Evolutionary conservation across 2,113 vertebrate genomes (phyloP).

Genomic region (Centropus unirufus): DNA sequence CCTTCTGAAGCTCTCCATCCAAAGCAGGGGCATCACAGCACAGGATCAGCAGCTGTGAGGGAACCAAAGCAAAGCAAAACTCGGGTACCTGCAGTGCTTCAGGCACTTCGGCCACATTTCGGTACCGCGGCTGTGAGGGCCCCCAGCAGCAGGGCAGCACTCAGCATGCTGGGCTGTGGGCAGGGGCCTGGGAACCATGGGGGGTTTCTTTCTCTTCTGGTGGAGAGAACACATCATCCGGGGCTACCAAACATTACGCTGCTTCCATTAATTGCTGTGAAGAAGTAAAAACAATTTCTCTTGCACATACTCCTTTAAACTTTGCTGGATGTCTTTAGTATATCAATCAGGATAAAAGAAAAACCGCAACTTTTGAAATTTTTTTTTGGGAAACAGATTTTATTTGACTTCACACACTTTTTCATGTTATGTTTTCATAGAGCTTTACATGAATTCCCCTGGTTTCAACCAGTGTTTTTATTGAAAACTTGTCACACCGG

Average conservation of each 20-base stretch:
- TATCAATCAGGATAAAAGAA: not conserved
- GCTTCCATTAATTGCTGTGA: not conserved
- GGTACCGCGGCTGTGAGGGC: not conserved
- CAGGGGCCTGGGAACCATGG: too few relatives aligned
- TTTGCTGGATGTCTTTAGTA: not conserved
- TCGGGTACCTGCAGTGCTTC: not conserved
- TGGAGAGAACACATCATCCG: not conserved
- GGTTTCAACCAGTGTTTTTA: not conserved
- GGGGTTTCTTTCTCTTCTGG: not conserved
- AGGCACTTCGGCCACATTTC: not conserved
- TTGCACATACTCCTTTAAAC: not conserved
- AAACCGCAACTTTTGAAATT: not conserved
- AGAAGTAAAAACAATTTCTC: not conserved
- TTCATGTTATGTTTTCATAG: not conserved
- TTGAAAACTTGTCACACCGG: not conserved
- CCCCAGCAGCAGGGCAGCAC: not conserved
- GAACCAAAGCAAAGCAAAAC: not conserved
- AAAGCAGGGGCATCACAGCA: rapidly evolving
- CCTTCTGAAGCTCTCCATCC: too few relatives aligned
- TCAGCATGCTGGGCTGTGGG: not conserved
- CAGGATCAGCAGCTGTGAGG: not conserved
- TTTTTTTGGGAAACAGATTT: not conserved
- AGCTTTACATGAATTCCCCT: not conserved
- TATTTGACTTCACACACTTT: not conserved
- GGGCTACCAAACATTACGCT: not conserved